Percentiles rank a stretch among this genome's conserved stretches.
phyloP scores from a whole-genome alignment of 2,113 vertebrate genomes.

The Oceanites oceanicus region DNA sequence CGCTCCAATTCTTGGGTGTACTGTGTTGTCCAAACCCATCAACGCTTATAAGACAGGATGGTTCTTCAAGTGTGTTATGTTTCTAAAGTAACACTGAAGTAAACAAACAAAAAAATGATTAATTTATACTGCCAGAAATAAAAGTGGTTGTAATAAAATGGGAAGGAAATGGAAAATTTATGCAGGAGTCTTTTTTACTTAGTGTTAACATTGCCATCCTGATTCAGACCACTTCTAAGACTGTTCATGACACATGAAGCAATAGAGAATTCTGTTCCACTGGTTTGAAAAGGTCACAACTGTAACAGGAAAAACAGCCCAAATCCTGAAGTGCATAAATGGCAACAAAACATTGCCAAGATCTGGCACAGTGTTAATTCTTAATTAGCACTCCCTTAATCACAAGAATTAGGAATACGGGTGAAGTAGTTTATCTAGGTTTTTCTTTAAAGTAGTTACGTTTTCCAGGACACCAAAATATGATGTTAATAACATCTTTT shows the following conservation, averaged over 20 bases:
- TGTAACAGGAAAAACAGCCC: background rate
- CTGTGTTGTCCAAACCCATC: background rate
- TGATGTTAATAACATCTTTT: background rate
- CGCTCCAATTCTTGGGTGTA: background rate
- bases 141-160: background rate
- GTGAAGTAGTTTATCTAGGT: background rate
- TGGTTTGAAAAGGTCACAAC: background rate
- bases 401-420: background rate
- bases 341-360: background rate
- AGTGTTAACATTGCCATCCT: background rate
- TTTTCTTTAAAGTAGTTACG: background rate
- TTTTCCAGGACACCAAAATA: background rate
- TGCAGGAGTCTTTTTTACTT: background rate
- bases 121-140: background rate
- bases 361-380: background rate
- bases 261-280: background rate
- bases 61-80: background rate
- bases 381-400: background rate
- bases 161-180: background rate
- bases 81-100: background rate
- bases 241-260: background rate
- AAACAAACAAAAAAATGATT: background rate
- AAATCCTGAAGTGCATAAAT: background rate
- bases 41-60: background rate
- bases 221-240: background rate